Evolutionary conservation across 2,113 vertebrate species (phyloP), one percentile per base, ranked within the genome.

Genomic region (Merops nubicus): DNA sequence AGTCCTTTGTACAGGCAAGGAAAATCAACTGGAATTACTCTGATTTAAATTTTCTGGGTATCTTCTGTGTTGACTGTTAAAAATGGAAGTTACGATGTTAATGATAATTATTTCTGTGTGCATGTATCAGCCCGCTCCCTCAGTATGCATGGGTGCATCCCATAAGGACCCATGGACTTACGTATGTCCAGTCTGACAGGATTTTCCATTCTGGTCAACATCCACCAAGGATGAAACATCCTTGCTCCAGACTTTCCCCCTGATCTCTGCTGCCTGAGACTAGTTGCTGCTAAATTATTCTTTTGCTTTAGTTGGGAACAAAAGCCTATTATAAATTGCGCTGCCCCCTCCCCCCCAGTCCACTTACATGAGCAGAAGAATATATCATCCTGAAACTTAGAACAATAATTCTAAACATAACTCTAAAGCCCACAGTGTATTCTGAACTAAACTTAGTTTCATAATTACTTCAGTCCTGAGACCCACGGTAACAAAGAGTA

Each of bases 261-360:
- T 20, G 15, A 60, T 50, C 33, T 69, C 54, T 82, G 40, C 8
- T 42, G 54, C 18, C n/a, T 65, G 53, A 28, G 19, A 63, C 63
- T 75, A 59, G 38, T 4, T 85, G 42, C 34, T 54, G 15, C 8
- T 70, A 45, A 88, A 4, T 78, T 59, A 59, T 36, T 23, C 14
- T 34, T 33, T 59, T 18, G 3, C 26, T 84, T 18, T 67, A 59
- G 81, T 47, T 79, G 59, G 8, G 18, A 87, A 67, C 28, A 73
- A 83, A 38, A 21, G 29, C 50, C 10, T 63, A 23, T 20, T 65
- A 60, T 81, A 81, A 87, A 81, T n/a, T 63, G 5, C 10, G n/a
- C n/a, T n/a, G n/a, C n/a, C 5, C 19, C 10, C 8, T 5, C 43
- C 8, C 5, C 2, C 11, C 15, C 2, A 10, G 11, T 7, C 4